These are phyloP conservation scores for Metopia argyrocephala DNA, from an alignment of 2,888 invertebrate genomes.

Conservation along the genomic window DNA sequence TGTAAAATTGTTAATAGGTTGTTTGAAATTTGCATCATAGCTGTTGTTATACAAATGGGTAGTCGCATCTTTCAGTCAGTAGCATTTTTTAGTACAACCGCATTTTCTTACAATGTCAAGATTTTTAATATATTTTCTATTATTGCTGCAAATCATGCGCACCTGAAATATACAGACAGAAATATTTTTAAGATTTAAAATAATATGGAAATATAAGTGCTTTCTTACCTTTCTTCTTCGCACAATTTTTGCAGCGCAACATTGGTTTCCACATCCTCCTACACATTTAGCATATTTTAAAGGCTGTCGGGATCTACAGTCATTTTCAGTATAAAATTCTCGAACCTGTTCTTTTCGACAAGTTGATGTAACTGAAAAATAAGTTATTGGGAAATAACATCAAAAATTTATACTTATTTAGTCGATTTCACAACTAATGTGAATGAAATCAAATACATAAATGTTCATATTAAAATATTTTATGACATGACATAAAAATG, in stretches of 20 bases:
- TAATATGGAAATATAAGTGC: neutral
- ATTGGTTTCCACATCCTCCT: conserved; percentile 88
- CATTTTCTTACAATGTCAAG: conserved; percentile 98
- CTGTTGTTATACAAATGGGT: conserved; percentile 78
- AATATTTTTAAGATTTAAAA: neutral
- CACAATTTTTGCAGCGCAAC: conserved; percentile 94
- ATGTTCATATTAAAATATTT: too few relatives aligned
- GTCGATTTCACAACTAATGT: too few relatives aligned
- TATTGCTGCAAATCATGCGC: conserved; percentile 94
- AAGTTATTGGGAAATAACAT: too few relatives aligned
- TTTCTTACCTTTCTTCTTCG: conserved; percentile 91
- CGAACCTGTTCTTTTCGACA: conserved; percentile 94
- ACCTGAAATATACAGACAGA: conserved; percentile 80
- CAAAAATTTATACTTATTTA: too few relatives aligned
- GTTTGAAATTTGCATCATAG: conserved; percentile 77
- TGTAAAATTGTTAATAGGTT: conserved; percentile 70
- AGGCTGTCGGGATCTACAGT: conserved; percentile 93
- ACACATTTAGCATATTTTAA: conserved; percentile 93
- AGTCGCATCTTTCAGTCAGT: conserved; percentile 85
- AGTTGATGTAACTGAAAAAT: conserved; percentile 83
- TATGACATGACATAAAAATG: too few relatives aligned
- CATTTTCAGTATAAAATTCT: conserved; percentile 93
- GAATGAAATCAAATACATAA: too few relatives aligned
- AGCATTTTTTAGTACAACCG: conserved; percentile 95
- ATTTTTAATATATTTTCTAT: conserved; percentile 95